phyloP scores from a whole-genome alignment of 53 echinoderm and acorn worm genomes.

The Stichopus horrens region DNA sequence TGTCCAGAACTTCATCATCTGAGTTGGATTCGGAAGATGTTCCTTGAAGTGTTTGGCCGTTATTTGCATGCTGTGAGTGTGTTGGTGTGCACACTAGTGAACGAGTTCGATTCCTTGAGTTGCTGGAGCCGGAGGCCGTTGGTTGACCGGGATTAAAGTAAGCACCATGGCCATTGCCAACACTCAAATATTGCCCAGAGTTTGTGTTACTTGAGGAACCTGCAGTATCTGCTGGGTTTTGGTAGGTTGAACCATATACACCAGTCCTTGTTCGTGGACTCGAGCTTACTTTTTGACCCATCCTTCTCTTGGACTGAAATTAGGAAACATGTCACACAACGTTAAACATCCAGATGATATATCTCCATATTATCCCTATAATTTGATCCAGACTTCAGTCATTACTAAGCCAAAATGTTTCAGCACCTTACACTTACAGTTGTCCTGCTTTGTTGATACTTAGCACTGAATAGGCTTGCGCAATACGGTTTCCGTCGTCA shows the following conservation, averaged over 20 bases:
- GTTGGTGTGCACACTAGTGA: conserved; percentile 62
- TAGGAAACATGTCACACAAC: not conserved
- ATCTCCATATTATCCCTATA: not conserved
- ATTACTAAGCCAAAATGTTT: not conserved
- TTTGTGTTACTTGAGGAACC: conserved; percentile 43
- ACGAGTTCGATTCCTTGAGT: conserved; percentile 57
- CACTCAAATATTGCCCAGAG: conserved; percentile 44
- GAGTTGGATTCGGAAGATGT: conserved; percentile 69
- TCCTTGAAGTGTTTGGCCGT: conserved; percentile 74
- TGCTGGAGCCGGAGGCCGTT: conserved; percentile 24
- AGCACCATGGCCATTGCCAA: conserved; percentile 54
- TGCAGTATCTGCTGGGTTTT: conserved; percentile 30
- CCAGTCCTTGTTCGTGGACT: conserved; percentile 62
- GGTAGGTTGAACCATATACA: conserved; percentile 53
- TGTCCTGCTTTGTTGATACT: not conserved
- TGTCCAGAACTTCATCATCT: conserved; percentile 81
- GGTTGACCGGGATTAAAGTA: conserved; percentile 52
- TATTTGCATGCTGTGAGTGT: conserved; percentile 68
- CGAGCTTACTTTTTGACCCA: conserved; percentile 99
- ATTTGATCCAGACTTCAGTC: not conserved
- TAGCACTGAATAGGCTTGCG: not conserved
- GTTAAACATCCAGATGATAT: conserved; percentile 5
- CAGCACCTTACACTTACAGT: not conserved
- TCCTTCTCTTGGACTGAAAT: conserved; percentile 30
- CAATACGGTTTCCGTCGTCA: not conserved